These are phyloP conservation scores for Microtus ochrogaster DNA, from an alignment of 2,113 vertebrate genomes.

Conservation along the genomic window DNA sequence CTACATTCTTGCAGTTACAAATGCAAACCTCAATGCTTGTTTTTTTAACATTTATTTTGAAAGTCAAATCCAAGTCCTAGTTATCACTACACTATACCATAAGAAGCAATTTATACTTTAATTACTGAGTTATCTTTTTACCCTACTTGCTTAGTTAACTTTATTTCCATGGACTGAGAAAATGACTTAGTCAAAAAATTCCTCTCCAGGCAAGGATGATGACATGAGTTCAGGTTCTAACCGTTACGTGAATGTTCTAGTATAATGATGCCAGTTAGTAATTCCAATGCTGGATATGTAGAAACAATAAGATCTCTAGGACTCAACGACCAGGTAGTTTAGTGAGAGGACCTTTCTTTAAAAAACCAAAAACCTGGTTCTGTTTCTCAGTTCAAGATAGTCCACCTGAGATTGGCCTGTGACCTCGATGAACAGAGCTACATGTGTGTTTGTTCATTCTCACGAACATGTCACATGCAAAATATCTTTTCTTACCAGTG, in stretches of 20 bases:
- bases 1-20: neutral
- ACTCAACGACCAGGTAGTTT: neutral
- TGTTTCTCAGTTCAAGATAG: neutral
- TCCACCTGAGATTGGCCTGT: neutral
- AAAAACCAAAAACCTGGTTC: neutral
- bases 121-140: neutral
- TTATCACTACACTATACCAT: too few species aligned
- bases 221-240: neutral
- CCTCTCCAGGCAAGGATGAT: too few species aligned
- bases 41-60: too few species aligned
- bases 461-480: neutral
- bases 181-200: neutral
- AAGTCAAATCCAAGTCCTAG: neutral
- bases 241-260: neutral
- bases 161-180: neutral
- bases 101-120: neutral
- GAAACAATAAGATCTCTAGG: neutral
- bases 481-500: neutral
- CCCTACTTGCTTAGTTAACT: neutral
- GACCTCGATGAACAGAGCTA: neutral
- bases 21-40: neutral
- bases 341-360: neutral
- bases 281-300: neutral
- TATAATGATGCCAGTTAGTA: neutral
- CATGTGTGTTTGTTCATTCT: neutral